Evolutionary conservation across 2,888 invertebrate species (phyloP).

Genomic region (Ormyrus pomaceus): DNA sequence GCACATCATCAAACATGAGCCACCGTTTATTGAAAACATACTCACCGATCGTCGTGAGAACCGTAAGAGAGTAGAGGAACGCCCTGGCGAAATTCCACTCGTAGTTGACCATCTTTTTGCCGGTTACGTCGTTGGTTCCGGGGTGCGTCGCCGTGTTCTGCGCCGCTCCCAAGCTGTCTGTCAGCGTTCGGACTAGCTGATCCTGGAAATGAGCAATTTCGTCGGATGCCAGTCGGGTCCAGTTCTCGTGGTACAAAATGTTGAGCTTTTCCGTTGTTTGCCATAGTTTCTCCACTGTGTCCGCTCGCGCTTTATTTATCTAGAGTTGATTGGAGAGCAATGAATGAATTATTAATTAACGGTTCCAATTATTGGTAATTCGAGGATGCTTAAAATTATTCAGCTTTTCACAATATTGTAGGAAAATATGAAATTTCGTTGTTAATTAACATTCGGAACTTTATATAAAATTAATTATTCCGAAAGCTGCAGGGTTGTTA

Average conservation of each 20-base stretch:
- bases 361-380: no score
- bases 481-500: no score
- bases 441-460: no score
- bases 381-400: no score
- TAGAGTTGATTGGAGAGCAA: conserved; percentile 55
- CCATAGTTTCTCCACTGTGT: conserved; percentile 93
- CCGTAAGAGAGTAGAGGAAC: conserved; percentile 95
- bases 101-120: conserved; percentile 77
- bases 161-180: conserved; percentile 83
- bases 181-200: conserved; percentile 86
- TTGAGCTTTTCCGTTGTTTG: conserved; percentile 92
- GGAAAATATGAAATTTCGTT: no score
- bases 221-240: conserved; percentile 88
- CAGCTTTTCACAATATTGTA: no score
- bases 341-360: not conserved
- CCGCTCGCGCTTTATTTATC: conserved; percentile 79
- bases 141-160: conserved; percentile 76
- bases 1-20: no score
- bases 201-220: conserved; percentile 90
- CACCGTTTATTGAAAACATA: conserved; percentile 61
- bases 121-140: conserved; percentile 66
- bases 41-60: conserved; percentile 94
- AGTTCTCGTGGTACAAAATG: conserved; percentile 92
- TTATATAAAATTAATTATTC: no score
- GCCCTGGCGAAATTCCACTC: conserved; percentile 94